phyloP scores from a whole-genome alignment of 2,888 invertebrate genomes.

The Geotrupes spiniger region DNA sequence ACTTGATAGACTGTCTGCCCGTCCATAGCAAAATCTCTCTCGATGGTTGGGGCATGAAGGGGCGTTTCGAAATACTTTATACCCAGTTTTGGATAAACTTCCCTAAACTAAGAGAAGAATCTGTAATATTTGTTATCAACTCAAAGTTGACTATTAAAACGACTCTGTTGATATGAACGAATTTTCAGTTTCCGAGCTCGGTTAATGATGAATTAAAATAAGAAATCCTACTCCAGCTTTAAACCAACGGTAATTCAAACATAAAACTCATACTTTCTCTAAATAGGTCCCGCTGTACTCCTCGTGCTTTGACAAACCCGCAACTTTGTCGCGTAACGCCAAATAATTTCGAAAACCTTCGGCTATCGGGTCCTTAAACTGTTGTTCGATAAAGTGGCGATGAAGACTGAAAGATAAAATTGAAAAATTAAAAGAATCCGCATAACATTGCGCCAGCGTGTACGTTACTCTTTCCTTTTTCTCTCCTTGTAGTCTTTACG shows the following conservation, averaged over 20 bases:
- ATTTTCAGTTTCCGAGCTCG: too few species aligned
- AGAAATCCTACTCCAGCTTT: too few species aligned
- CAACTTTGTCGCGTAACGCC: slow-evolving; percentile 5
- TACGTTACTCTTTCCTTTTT: too few species aligned
- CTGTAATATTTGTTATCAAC: too few species aligned
- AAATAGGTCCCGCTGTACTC: slow-evolving; percentile 13
- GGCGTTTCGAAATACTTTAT: slow-evolving; percentile 12
- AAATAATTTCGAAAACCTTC: slow-evolving; percentile 15
- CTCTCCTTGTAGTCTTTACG: too few species aligned
- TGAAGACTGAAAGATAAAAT: not conserved
- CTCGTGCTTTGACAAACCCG: slow-evolving; percentile 5
- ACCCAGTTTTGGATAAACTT: slow-evolving; percentile 13
- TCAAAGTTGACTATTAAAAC: too few species aligned
- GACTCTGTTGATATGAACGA: too few species aligned
- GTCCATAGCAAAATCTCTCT: slow-evolving; percentile 8
- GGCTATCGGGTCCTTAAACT: slow-evolving; percentile 16
- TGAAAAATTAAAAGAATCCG: not conserved
- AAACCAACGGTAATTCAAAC: too few species aligned
- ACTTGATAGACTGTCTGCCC: slow-evolving; percentile 17
- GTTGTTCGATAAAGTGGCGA: slow-evolving; percentile 2
- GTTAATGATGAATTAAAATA: too few species aligned
- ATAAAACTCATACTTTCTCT: slow-evolving; percentile 8
- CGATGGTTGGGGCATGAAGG: slow-evolving; percentile 4
- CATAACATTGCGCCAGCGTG: slow-evolving; percentile 1
- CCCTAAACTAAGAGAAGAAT: slow-evolving; percentile 14